Evolutionary conservation across 2,797 vertebrate species (phyloP).

Genomic region (Propithecus deckenii): DNA sequence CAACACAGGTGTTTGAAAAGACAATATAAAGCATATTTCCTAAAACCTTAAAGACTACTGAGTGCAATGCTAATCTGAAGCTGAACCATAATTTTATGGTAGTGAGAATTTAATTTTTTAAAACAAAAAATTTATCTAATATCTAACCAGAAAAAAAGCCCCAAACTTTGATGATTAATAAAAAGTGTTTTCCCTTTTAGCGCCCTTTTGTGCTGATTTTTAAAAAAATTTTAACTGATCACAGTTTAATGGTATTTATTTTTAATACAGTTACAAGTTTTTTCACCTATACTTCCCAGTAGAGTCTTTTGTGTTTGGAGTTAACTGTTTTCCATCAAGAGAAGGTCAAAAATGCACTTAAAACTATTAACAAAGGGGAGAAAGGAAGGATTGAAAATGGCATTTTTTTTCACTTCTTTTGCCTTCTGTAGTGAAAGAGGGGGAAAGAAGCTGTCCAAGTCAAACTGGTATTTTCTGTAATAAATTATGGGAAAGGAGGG

Average conservation of each 20-base stretch:
- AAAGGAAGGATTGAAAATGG: constrained; percentile 76
- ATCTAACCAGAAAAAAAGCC: constrained; percentile 75
- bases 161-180: constrained; percentile 82
- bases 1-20: constrained; percentile 82
- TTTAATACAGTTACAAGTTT: constrained; percentile 79
- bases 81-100: constrained; percentile 69
- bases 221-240: constrained; percentile 77
- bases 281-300: constrained; percentile 72
- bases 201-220: constrained; percentile 83
- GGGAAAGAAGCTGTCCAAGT: constrained; percentile 69
- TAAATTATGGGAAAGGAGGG: constrained; percentile 67
- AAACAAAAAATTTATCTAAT: constrained; percentile 78
- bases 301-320: constrained; percentile 80
- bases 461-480: constrained; percentile 77
- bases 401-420: constrained; percentile 72
- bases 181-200: constrained; percentile 79
- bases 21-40: constrained; percentile 83
- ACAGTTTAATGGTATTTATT: constrained; percentile 83
- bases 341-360: constrained; percentile 82
- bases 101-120: constrained; percentile 74
- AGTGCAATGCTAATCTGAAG: constrained; percentile 83
- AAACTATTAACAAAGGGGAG: constrained; percentile 76
- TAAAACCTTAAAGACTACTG: constrained; percentile 82
- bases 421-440: constrained; percentile 74
- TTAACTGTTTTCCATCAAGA: constrained; percentile 82